A percentile compares a stretch with the other conserved stretches of the same genome.
These are phyloP conservation scores for Antennarius maculatus DNA, from an alignment of 2,797 vertebrate species.

Conservation along the genomic window DNA sequence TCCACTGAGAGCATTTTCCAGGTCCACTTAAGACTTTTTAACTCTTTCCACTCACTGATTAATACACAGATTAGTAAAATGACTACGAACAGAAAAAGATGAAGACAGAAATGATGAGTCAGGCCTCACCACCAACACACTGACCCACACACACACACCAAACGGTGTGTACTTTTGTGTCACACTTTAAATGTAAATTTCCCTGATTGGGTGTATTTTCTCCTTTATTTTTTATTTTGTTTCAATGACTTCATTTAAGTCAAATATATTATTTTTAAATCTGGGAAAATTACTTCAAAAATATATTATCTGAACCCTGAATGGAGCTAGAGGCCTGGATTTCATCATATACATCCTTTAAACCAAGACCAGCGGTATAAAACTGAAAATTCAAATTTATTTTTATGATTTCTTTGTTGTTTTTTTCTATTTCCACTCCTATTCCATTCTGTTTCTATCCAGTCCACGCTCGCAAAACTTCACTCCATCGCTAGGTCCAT, in stretches of 20 bases:
- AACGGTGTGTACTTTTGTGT: background rate
- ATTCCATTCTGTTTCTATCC: constrained; percentile 20
- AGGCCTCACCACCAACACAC: background rate
- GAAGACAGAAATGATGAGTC: background rate
- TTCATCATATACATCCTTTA: constrained; percentile 9
- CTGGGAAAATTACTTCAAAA: background rate
- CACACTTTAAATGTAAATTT: background rate
- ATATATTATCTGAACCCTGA: background rate
- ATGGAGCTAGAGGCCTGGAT: background rate
- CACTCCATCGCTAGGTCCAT: constrained; percentile 18
- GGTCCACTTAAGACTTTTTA: background rate
- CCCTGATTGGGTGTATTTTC: background rate
- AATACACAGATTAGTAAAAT: background rate
- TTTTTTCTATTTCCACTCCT: constrained; percentile 23
- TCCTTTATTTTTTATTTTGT: background rate
- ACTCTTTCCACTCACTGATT: background rate
- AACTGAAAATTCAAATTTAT: constrained; percentile 20
- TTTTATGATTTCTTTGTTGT: constrained; percentile 19
- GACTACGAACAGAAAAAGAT: constrained; percentile 4
- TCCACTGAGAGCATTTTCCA: background rate
- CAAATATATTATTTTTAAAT: background rate
- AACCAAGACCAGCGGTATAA: constrained; percentile 15
- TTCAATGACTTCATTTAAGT: background rate
- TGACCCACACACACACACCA: background rate
- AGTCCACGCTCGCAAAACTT: constrained; percentile 28